A percentile compares a stretch with the other conserved stretches of the same genome.
Evolutionary conservation across 2,888 invertebrate genomes (phyloP).

Genomic region (Carabus problematicus): DNA sequence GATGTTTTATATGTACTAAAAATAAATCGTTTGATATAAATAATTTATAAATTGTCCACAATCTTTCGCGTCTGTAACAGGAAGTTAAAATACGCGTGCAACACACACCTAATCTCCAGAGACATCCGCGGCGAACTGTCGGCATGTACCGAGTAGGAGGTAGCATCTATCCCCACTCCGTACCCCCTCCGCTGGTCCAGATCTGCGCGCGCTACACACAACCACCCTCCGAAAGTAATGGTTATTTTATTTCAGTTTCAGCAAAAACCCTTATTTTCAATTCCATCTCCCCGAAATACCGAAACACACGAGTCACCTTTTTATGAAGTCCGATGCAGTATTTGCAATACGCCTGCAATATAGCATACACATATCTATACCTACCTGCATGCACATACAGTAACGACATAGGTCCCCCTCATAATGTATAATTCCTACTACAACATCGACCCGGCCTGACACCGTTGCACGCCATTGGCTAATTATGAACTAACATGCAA

Average conservation of each 20-base stretch:
- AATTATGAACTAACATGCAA: constrained; percentile 40
- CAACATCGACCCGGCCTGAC: constrained; percentile 12
- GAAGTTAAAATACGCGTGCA: constrained; percentile 11
- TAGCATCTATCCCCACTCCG: constrained; percentile 23
- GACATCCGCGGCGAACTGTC: constrained; percentile 33
- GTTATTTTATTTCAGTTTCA: constrained; percentile 41
- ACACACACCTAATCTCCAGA: constrained; percentile 4
- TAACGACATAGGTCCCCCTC: not conserved
- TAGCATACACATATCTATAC: not conserved
- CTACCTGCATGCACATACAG: too few relatives aligned
- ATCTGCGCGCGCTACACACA: not conserved
- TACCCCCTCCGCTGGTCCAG: not conserved
- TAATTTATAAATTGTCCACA: constrained; percentile 3
- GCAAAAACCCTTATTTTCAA: constrained; percentile 37
- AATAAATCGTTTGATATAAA: not conserved
- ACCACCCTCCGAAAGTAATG: constrained; percentile 32
- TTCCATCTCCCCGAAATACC: constrained; percentile 29
- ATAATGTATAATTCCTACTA: constrained; percentile 11
- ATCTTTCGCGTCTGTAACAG: constrained; percentile 13
- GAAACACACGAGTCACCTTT: constrained; percentile 27
- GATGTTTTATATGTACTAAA: not conserved
- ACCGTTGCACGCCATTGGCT: constrained; percentile 31
- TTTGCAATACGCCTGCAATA: constrained; percentile 8
- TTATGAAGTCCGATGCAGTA: constrained; percentile 35
- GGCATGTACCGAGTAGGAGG: constrained; percentile 28